Percentiles rank a stretch among this genome's conserved stretches.
Evolutionary conservation across 2,113 vertebrate genomes (phyloP).

Genomic region (Otis tarda): DNA sequence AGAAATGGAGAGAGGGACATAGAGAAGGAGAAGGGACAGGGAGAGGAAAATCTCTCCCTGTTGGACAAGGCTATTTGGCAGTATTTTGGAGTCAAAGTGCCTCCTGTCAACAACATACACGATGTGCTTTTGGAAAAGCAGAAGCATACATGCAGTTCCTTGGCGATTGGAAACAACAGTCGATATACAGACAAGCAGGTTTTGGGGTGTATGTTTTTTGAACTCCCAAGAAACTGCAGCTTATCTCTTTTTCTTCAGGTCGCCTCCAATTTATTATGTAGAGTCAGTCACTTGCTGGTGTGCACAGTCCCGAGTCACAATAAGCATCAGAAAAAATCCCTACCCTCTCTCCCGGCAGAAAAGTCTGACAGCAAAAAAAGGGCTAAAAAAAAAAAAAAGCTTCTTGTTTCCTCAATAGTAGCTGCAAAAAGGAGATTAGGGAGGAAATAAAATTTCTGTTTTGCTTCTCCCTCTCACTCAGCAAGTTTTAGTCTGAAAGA

Average conservation of each 20-base stretch:
- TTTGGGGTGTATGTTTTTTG: not conserved
- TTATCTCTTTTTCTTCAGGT: not conserved
- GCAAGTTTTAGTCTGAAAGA: not conserved
- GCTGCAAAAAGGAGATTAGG: not conserved
- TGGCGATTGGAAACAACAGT: not conserved
- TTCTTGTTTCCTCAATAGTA: constrained; percentile 8
- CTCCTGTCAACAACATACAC: not conserved
- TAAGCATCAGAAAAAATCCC: not conserved
- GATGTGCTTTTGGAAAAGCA: constrained; percentile 3
- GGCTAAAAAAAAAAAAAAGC: not conserved
- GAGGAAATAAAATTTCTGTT: not conserved
- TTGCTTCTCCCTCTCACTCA: not conserved
- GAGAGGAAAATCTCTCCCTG: not conserved
- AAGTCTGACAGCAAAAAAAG: not conserved
- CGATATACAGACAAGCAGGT: constrained; percentile 10
- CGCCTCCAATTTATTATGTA: not conserved
- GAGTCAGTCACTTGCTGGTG: not conserved
- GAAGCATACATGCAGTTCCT: not conserved
- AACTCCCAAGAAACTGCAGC: not conserved
- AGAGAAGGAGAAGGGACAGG: not conserved
- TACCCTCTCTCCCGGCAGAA: not conserved
- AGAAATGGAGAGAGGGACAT: not conserved
- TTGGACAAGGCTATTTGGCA: not conserved
- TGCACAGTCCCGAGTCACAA: not conserved
- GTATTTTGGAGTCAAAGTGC: not conserved